Conservation (phyloP, 30 jellyfish, hydroid and myxozoan species). For the Catostylus mosaicus region DNA sequence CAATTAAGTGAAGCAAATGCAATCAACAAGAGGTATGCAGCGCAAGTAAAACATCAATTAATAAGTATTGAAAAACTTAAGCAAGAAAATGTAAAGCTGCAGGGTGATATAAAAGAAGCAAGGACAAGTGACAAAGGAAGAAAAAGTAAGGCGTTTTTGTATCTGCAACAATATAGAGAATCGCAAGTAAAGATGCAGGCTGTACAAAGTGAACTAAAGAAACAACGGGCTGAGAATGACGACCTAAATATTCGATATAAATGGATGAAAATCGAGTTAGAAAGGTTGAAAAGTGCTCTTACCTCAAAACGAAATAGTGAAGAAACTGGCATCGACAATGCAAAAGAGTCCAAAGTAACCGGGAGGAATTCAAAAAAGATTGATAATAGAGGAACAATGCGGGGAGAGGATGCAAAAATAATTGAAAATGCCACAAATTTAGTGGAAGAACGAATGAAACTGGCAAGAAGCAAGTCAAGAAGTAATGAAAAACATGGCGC, state of each 20-base stretch:
- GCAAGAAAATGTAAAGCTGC: constrained; percentile 31
- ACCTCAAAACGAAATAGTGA: neutral
- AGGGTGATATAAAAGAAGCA: constrained; percentile 16
- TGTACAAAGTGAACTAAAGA: constrained; percentile 35
- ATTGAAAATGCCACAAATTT: constrained; percentile 15
- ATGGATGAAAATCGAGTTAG: constrained; percentile 38
- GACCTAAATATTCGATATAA: constrained; percentile 18
- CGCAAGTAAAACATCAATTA: constrained; percentile 36
- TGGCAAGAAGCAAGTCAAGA: constrained; percentile 16
- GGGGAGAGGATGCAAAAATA: neutral
- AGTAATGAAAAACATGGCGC: neutral
- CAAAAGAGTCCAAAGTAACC: neutral
- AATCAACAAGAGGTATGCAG: constrained; percentile 37
- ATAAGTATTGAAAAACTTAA: constrained; percentile 3
- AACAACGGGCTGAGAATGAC: constrained; percentile 43
- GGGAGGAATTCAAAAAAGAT: neutral
- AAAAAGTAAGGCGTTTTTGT: constrained; percentile 30
- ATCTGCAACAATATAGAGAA: constrained; percentile 58
- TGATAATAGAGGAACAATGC: constrained; percentile 1
- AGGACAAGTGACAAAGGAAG: constrained; percentile 15
- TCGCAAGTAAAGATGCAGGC: constrained; percentile 41
- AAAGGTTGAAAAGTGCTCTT: constrained; percentile 9
- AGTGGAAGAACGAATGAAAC: constrained; percentile 22
- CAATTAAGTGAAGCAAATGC: constrained; percentile 54
- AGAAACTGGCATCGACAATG: neutral